Base-by-base conservation (phyloP, 2,888 invertebrate species). In the Oxystoma pomonae region DNA sequence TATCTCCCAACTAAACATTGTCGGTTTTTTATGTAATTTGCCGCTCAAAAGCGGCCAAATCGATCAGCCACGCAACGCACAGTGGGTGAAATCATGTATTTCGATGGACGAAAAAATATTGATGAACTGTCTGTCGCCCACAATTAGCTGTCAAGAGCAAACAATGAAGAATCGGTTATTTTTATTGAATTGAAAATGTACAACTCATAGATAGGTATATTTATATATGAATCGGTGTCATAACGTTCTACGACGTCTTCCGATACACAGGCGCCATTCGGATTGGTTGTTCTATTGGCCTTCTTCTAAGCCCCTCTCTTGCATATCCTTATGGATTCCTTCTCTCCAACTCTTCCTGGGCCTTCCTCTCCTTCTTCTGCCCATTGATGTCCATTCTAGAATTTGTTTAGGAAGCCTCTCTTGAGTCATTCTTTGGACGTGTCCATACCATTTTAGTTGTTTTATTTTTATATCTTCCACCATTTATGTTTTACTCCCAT, bases 361-460 rank as follows among this genome's bases (percentile, higher is more conserved):
- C 21, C 59, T 53, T 12, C 20, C 52, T 59, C 53, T 52, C 2
- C 16, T 53, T 57, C 57, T 57, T 57, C 57, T 19, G 7, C 57
- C 22, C 17, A 17, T 1, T 9, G 20, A 21, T 20, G 20, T 57
- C 21, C 20, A 22, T 7, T 60, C 18, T 53, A 22, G 56, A 59
- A 62, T 61, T 35, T 35, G 3, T 12, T 35, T 35, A 7, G 35
- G 35, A 12, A 35, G 3, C 12, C 35, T 35, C 5, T 35, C 35
- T 35, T 35, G 5, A 12, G 16, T 21, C 17, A 21, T 20, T 57
- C 21, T 20, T 21, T 21, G 57, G 1, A 57, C 57, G 57, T 57
- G 20, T 57, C 57, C 57, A 16, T 57, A 57, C 57, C 22, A 57
- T 57, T 9, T 57, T 9, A 20, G 35, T 35, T 35, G 35, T 3